These are phyloP conservation scores for Chelonoidis abingdonii DNA, from an alignment of 2,113 vertebrate species.

Conservation along the genomic window DNA sequence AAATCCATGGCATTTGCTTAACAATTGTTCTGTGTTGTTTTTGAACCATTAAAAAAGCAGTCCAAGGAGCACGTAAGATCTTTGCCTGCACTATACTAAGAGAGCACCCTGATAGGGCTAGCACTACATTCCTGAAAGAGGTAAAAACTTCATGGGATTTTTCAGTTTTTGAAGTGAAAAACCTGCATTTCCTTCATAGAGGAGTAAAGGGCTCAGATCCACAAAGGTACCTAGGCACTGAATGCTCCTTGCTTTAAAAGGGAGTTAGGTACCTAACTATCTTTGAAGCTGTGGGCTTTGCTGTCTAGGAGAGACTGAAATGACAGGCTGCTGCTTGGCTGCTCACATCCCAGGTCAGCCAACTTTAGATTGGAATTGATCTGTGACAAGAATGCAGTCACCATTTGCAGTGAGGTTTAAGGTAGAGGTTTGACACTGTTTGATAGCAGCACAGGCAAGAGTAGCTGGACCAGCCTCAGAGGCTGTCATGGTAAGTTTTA, in stretches of 20 bases:
- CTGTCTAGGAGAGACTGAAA: not conserved
- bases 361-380: not conserved
- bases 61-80: not conserved
- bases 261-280: not conserved
- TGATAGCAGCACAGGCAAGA: not conserved
- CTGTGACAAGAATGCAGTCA: not conserved
- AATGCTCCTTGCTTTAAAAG: not conserved
- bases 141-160: not conserved
- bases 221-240: not conserved
- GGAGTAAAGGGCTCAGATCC: not conserved
- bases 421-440: not conserved
- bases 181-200: not conserved
- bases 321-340: not conserved
- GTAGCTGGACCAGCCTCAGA: not conserved
- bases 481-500: not conserved
- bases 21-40: not conserved
- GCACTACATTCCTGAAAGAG: not conserved
- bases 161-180: not conserved
- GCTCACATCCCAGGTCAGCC: fast-evolving
- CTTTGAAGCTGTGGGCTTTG: not conserved
- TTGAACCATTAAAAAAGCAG: slow-evolving; percentile 21
- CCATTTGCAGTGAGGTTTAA: not conserved
- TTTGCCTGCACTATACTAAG: not conserved
- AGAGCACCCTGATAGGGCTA: not conserved
- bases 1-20: slow-evolving; percentile 62